Percentiles rank a stretch among this genome's conserved stretches.
phyloP scores from a whole-genome alignment of 2,113 vertebrate genomes.

The Furnarius figulus region DNA sequence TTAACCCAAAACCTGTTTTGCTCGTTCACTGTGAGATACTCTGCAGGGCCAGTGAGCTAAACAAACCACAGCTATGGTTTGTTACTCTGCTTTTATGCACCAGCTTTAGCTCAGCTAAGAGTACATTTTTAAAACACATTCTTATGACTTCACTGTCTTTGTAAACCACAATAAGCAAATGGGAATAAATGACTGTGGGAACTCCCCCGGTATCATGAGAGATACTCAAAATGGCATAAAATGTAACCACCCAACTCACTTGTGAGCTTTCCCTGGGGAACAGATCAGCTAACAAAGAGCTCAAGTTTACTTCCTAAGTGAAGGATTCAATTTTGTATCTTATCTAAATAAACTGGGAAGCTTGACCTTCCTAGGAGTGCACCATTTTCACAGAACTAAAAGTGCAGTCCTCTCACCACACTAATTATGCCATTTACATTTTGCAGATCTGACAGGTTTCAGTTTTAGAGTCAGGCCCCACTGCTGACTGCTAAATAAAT shows the following conservation, averaged over 20 bases:
- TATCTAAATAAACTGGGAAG: background rate
- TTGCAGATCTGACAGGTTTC: background rate
- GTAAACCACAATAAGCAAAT: background rate
- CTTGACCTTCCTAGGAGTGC: background rate
- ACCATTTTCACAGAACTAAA: background rate
- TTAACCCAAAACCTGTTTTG: background rate
- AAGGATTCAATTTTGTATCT: background rate
- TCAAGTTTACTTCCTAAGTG: background rate
- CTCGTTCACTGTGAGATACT: background rate
- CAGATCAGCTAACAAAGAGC: background rate
- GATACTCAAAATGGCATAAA: background rate
- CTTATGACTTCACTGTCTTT: background rate
- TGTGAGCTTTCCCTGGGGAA: background rate
- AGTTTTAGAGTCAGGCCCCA: background rate
- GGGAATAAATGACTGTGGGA: background rate
- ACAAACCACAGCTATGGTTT: background rate
- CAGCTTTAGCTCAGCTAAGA: background rate
- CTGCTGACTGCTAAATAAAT: background rate
- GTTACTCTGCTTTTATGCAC: background rate
- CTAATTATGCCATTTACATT: background rate
- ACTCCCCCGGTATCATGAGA: background rate
- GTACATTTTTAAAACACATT: background rate
- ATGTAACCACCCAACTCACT: background rate
- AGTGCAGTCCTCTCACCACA: background rate
- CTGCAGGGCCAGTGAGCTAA: background rate